Conservation (phyloP, 2,113 vertebrate genomes). For the Rhea americana region DNA sequence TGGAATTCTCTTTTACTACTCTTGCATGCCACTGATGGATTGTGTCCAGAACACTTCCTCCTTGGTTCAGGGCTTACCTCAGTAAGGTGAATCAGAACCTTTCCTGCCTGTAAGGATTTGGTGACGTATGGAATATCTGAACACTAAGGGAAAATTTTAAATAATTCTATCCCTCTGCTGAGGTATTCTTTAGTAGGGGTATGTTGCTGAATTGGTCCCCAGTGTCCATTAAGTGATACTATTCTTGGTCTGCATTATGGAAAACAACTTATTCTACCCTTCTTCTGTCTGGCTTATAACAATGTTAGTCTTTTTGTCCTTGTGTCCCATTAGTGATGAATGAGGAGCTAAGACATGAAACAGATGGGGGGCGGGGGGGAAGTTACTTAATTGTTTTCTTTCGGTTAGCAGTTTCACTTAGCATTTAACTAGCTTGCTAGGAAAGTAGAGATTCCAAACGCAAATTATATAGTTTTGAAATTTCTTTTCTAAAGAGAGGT, state of each 20-base stretch:
- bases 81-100: neutral
- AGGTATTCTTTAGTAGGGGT: neutral
- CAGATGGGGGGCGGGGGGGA: no score
- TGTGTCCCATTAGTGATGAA: neutral
- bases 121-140: neutral
- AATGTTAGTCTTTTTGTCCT: neutral
- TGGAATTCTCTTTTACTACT: neutral
- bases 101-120: neutral
- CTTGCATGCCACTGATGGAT: neutral
- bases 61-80: no score
- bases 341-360: neutral
- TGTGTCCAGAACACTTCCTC: neutral
- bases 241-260: neutral
- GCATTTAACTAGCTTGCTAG: neutral
- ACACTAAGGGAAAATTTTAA: neutral
- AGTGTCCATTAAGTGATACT: neutral
- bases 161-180: neutral
- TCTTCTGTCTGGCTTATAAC: neutral
- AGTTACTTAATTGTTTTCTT: neutral
- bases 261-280: neutral
- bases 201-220: neutral
- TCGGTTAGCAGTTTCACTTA: neutral
- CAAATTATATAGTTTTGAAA: neutral
- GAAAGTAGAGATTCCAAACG: neutral
- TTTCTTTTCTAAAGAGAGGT: neutral